Percentiles rank a stretch among this genome's conserved stretches.
Conservation (phyloP, 2,113 vertebrate species). For the Amblyopsis rosae region DNA sequence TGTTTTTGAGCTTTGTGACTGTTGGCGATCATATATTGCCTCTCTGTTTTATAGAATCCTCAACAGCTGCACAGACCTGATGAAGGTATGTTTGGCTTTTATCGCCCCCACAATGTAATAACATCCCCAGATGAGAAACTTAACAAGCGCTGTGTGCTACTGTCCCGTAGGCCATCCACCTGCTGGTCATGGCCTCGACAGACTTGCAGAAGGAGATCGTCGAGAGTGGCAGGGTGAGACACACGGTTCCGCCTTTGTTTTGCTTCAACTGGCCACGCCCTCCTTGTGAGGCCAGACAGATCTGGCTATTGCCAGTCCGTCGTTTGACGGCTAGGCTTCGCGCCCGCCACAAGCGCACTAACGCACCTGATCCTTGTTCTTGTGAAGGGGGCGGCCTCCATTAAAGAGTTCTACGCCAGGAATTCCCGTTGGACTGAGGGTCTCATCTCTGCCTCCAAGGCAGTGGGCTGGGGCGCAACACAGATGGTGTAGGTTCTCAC, state of each 20-base stretch:
- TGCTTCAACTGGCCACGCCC: background rate
- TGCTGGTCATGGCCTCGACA: conserved; percentile 88
- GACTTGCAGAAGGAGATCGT: conserved; percentile 96
- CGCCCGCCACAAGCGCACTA: conserved; percentile 12
- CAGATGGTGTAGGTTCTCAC: conserved; percentile 90
- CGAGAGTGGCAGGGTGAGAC: conserved; percentile 88
- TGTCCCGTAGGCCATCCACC: conserved; percentile 85
- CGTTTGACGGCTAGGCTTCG: background rate
- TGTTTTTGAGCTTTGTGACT: background rate
- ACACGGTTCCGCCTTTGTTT: conserved; percentile 12
- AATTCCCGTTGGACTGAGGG: conserved; percentile 98
- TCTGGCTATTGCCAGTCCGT: background rate
- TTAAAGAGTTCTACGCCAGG: conserved; percentile 94
- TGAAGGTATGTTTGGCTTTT: conserved; percentile 84
- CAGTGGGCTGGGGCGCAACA: conserved; percentile 96
- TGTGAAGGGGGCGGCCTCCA: conserved; percentile 87
- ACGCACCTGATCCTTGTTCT: conserved; percentile 30
- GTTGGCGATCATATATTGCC: background rate
- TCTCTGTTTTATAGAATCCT: conserved; percentile 82
- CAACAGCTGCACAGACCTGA: conserved; percentile 91
- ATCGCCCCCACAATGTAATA: background rate
- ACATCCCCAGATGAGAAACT: too few relatives aligned
- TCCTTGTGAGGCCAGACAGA: background rate
- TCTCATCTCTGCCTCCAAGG: conserved; percentile 96
- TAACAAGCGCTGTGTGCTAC: background rate